Evolutionary conservation across 2,797 vertebrate genomes (phyloP).

Genomic region (Poecilia wingei): DNA sequence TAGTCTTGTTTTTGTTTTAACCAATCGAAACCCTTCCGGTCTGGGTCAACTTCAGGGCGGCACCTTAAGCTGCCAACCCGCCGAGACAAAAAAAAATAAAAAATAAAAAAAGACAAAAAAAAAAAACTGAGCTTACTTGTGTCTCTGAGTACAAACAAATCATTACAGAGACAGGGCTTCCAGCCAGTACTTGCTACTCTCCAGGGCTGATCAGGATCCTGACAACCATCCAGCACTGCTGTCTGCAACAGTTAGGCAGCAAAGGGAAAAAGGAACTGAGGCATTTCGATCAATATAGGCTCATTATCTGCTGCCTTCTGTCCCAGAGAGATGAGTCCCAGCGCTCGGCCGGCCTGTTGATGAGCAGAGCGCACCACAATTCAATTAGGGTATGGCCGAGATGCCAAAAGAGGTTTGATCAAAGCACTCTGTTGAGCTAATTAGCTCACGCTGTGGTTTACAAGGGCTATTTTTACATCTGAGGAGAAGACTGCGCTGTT

Average conservation of each 20-base stretch:
- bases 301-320: slow-evolving; percentile 75
- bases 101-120: not conserved
- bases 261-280: slow-evolving; percentile 53
- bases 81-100: slow-evolving; percentile 21
- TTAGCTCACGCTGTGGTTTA: slow-evolving; percentile 62
- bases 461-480: slow-evolving; percentile 73
- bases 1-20: slow-evolving; percentile 19
- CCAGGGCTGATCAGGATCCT: slow-evolving; percentile 54
- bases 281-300: slow-evolving; percentile 73
- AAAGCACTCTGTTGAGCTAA: slow-evolving; percentile 70
- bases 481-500: slow-evolving; percentile 60
- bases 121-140: slow-evolving; percentile 35
- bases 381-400: slow-evolving; percentile 69
- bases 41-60: slow-evolving; percentile 62
- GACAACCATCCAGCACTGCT: slow-evolving; percentile 59
- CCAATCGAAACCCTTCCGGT: slow-evolving; percentile 26
- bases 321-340: slow-evolving; percentile 68
- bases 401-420: slow-evolving; percentile 75
- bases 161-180: slow-evolving; percentile 58
- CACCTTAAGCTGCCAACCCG: slow-evolving; percentile 40
- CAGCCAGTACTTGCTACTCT: slow-evolving; percentile 57
- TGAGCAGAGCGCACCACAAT: slow-evolving; percentile 69
- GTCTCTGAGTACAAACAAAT: slow-evolving; percentile 64
- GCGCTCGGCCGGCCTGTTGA: slow-evolving; percentile 67
- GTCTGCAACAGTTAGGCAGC: slow-evolving; percentile 64